phyloP scores from a whole-genome alignment of 2,113 vertebrate genomes.

The Pan troglodytes region NHGRI_mPanTro3-v2.1_pri NC_072404.2:61041501-61042000 shows the following conservation, averaged over 20 bases:
- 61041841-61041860: neutral
- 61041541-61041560: neutral
- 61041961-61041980: neutral
- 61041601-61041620: neutral
- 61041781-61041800: neutral
- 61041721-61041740: neutral
- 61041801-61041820: neutral
- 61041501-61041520: neutral
- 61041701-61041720: neutral
- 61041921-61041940: neutral
- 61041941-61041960: neutral
- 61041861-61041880: neutral
- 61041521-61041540: neutral
- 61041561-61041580: neutral
- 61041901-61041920: neutral
- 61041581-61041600: neutral
- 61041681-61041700: neutral
- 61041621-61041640: neutral
- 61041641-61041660: neutral
- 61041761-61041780: neutral
- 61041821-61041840: neutral
- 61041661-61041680: neutral
- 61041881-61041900: neutral
- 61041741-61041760: neutral
- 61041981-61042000: neutral